Evolutionary conservation across 2,113 vertebrate genomes (phyloP).

Genomic region (Pangasianodon gigas): DNA sequence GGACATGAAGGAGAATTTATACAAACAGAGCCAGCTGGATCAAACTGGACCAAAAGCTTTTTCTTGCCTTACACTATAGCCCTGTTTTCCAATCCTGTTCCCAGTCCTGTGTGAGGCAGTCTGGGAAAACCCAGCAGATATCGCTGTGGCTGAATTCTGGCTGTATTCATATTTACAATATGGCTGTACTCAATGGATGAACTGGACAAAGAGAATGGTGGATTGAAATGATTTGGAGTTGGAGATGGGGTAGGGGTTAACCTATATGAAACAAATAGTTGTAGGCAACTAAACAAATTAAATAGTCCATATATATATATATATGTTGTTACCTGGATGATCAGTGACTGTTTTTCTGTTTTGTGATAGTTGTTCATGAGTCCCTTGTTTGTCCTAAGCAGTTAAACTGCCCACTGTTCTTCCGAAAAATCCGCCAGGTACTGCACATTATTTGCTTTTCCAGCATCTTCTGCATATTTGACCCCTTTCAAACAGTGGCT

Average conservation of each 20-base stretch:
- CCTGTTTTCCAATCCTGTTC: not conserved
- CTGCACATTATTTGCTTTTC: no score
- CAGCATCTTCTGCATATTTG: no score
- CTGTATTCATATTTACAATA: not conserved
- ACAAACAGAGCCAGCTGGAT: constrained; percentile 2
- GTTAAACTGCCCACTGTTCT: no score
- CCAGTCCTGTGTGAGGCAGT: not conserved
- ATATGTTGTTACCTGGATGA: no score
- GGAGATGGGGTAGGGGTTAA: not conserved
- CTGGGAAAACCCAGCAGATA: not conserved
- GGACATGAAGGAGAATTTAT: not conserved
- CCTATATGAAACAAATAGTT: no score
- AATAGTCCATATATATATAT: no score
- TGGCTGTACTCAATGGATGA: not conserved
- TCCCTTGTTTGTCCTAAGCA: no score
- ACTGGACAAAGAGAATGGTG: not conserved
- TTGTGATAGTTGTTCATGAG: no score
- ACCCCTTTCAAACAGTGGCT: no score
- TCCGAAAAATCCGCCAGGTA: no score
- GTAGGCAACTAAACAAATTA: no score
- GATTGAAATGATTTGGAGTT: not conserved
- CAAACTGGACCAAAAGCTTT: constrained; percentile 6
- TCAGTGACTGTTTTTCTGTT: no score
- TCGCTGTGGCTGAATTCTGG: not conserved
- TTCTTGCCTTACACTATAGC: not conserved